Evolutionary conservation across 2,888 invertebrate species (phyloP).

Genomic region (Ornithoptera priamus): DNA sequence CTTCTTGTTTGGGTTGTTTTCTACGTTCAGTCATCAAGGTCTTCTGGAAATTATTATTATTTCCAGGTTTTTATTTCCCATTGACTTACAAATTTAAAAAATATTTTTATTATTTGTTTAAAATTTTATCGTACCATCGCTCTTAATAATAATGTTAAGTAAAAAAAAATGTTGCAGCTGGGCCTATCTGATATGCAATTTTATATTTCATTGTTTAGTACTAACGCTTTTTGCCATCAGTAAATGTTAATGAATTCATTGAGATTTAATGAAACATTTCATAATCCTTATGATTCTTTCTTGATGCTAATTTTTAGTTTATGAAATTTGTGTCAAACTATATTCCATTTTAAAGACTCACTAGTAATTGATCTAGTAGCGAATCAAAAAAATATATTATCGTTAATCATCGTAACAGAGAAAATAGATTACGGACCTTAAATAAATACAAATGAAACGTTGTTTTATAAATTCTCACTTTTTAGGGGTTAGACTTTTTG

Average conservation of each 20-base stretch:
- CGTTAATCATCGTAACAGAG: too few relatives aligned
- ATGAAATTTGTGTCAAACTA: too few relatives aligned
- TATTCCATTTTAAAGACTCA: too few relatives aligned
- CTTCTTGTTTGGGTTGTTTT: neutral
- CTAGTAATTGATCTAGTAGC: too few relatives aligned
- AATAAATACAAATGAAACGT: too few relatives aligned
- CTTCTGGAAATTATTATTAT: neutral
- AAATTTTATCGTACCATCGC: neutral
- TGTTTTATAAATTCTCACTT: too few relatives aligned
- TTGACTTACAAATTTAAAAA: neutral
- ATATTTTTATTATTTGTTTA: neutral
- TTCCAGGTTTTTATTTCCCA: neutral
- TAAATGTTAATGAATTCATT: neutral
- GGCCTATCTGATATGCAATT: neutral
- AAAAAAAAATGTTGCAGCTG: neutral
- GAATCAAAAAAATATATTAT: too few relatives aligned
- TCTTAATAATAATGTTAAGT: neutral
- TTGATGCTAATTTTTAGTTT: too few relatives aligned
- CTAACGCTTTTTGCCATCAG: neutral
- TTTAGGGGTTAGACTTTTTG: too few relatives aligned
- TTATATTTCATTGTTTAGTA: neutral
- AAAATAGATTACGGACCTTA: too few relatives aligned
- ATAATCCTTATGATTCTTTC: too few relatives aligned
- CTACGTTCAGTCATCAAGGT: neutral
- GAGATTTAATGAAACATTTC: neutral